Conservation (phyloP, 1,140 invertebrate genomes). For the Cydia fagiglandana region DNA sequence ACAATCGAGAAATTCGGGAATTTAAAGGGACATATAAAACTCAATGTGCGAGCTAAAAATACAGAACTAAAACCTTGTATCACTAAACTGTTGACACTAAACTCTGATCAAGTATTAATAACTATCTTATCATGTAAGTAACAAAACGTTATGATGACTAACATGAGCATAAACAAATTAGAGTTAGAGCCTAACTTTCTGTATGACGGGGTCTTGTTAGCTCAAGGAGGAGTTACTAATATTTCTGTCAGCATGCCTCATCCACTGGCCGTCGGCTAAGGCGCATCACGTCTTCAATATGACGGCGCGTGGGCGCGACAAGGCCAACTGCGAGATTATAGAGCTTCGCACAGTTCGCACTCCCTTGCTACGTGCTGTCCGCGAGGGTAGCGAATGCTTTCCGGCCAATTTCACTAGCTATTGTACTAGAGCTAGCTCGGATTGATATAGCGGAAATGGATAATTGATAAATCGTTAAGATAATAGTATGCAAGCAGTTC, state of each 20-base stretch:
- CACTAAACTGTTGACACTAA: too few species aligned
- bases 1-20: too few species aligned
- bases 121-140: too few species aligned
- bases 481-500: too few species aligned
- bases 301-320: conserved; percentile 17
- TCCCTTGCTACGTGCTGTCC: conserved; percentile 1
- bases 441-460: conserved; percentile 7
- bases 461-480: not conserved
- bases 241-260: not conserved
- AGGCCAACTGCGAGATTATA: conserved; percentile 19
- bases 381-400: conserved; percentile 17
- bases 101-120: too few species aligned
- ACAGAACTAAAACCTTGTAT: too few species aligned
- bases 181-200: not conserved
- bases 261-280: not conserved
- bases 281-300: conserved; percentile 10
- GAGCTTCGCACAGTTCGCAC: conserved; percentile 18
- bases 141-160: too few species aligned
- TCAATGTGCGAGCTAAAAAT: too few species aligned
- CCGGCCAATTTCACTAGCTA: conserved; percentile 6
- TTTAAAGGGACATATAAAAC: too few species aligned
- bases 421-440: not conserved
- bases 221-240: not conserved
- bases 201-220: not conserved
- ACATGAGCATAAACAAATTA: too few species aligned